These are phyloP conservation scores for Holothuria glaberrima DNA, from an alignment of 35 echinoderm and acorn worm species.

Conservation along the genomic window DNA sequence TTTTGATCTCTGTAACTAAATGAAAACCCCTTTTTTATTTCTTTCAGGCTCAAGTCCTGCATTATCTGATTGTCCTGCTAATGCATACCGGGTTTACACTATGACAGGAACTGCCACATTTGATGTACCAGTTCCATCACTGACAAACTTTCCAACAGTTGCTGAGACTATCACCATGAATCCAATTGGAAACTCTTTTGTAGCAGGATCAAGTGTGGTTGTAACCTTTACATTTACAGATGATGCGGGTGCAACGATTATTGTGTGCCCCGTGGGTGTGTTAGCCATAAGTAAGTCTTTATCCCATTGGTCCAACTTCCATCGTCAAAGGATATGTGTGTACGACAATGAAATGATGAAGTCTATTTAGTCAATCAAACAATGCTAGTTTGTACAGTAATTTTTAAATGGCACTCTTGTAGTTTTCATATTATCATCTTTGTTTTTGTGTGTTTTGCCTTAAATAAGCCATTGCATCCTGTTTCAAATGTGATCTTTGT, in stretches of 20 bases:
- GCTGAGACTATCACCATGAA: not conserved
- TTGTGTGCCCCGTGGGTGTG: not conserved
- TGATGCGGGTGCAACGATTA: not conserved
- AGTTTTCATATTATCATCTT: no score
- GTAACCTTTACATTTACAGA: slow-evolving; percentile 19
- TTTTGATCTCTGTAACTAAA: not conserved
- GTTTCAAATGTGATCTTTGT: no score
- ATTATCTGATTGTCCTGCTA: not conserved
- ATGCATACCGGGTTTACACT: not conserved
- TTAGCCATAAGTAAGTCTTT: slow-evolving; percentile 1
- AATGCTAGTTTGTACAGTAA: no score
- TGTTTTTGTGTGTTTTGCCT: no score
- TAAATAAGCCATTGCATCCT: no score
- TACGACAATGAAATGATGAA: no score
- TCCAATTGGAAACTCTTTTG: slow-evolving; percentile 14
- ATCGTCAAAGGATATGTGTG: no score
- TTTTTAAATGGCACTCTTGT: no score
- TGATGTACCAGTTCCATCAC: slow-evolving; percentile 14
- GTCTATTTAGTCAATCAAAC: no score
- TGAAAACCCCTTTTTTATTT: no score
- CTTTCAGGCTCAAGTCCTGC: not conserved
- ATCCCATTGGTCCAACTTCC: no score
- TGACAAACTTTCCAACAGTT: slow-evolving; percentile 18
- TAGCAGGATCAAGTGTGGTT: no score
- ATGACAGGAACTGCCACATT: not conserved